Evolutionary conservation across 2,797 vertebrate species (phyloP).

Genomic region (Thaleichthys pacificus): DNA sequence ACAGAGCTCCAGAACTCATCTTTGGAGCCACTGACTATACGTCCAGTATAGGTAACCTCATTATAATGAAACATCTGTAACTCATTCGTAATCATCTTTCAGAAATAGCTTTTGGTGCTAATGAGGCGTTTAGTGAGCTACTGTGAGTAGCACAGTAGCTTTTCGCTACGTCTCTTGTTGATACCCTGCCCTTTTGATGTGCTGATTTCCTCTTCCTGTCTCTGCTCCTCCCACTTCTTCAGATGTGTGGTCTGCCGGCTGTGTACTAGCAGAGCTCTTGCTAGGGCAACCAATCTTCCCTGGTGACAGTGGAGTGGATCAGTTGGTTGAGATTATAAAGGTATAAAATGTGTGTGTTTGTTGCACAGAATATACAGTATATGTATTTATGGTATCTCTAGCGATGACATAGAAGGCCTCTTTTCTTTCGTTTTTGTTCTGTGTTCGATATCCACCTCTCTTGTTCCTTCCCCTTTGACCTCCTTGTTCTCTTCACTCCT

Average conservation of each 20-base stretch:
- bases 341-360: constrained; percentile 61
- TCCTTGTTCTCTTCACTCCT: neutral
- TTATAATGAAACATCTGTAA: too few species aligned
- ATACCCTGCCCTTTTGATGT: neutral
- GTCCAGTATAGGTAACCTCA: constrained; percentile 92
- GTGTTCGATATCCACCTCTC: neutral
- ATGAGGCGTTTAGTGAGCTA: neutral
- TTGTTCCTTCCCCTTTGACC: neutral
- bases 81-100: too few species aligned
- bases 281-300: constrained; percentile 99
- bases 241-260: constrained; percentile 99
- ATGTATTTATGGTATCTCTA: too few species aligned
- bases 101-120: neutral
- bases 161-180: neutral
- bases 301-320: constrained; percentile 98
- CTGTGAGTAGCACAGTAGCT: neutral
- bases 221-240: constrained; percentile 27
- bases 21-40: constrained; percentile 99
- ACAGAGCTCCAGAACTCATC: constrained; percentile 98
- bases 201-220: constrained; percentile 14
- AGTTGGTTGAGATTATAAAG: constrained; percentile 99
- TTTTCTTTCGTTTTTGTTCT: too few species aligned
- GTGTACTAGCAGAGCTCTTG: constrained; percentile 96
- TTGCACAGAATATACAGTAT: neutral
- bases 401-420: too few species aligned